These are phyloP conservation scores for Mellivora capensis DNA, from an alignment of 2,113 vertebrate species.

Conservation along the genomic window DNA sequence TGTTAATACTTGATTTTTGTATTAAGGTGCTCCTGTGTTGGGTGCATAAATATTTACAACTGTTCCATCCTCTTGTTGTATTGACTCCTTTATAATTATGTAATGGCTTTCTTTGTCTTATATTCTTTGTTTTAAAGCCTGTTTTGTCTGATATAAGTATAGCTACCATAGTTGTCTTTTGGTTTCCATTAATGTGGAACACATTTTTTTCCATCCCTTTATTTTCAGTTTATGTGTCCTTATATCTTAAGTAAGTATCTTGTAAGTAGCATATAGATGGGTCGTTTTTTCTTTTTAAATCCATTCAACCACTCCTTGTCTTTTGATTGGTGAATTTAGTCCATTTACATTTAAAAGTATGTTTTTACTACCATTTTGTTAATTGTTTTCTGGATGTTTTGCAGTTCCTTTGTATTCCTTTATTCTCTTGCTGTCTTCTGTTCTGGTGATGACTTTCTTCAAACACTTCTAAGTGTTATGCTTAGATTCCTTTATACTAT, in stretches of 20 bases:
- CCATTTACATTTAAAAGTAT: not conserved
- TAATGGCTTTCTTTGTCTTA: not conserved
- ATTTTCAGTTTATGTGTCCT: not conserved
- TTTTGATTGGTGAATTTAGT: not conserved
- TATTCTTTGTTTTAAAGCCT: not conserved
- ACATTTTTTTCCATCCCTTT: not conserved
- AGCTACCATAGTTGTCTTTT: not conserved
- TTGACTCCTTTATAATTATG: not conserved
- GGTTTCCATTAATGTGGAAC: not conserved
- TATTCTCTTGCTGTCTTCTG: not conserved
- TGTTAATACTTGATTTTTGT: not conserved
- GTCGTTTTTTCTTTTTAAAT: not conserved
- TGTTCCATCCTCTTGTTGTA: not conserved
- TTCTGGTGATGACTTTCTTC: not conserved
- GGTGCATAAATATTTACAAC: not conserved
- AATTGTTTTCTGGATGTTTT: not conserved
- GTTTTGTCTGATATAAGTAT: not conserved
- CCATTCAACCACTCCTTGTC: not conserved
- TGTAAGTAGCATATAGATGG: not conserved
- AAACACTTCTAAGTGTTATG: not conserved
- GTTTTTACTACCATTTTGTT: not conserved
- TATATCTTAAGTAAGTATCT: not conserved
- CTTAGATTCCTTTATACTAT: not conserved
- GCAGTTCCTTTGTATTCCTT: not conserved
- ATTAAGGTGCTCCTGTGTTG: not conserved